These are phyloP conservation scores for Eupithecia pulchellata DNA, from an alignment of 2,888 invertebrate species.

Conservation along the genomic window DNA sequence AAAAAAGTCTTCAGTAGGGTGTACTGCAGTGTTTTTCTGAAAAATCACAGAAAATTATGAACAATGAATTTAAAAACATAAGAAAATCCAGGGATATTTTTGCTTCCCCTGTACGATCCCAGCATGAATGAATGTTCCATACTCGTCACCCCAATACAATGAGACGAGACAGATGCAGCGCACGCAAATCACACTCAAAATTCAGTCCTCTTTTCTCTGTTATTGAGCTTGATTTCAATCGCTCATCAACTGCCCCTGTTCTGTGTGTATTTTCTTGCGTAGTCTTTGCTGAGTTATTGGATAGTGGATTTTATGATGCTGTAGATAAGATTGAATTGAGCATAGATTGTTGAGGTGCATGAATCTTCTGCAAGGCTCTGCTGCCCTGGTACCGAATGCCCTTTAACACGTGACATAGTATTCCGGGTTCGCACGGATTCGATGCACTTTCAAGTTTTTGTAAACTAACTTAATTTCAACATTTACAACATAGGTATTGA, in stretches of 20 bases:
- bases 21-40: not conserved
- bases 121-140: conserved; percentile 26
- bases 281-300: not conserved
- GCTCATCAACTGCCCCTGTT: conserved; percentile 1
- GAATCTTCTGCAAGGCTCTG: conserved; percentile 29
- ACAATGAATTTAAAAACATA: no score
- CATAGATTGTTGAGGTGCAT: not conserved
- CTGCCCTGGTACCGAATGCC: conserved; percentile 36
- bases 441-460: no score
- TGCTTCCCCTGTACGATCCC: not conserved
- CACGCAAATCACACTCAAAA: conserved; percentile 13
- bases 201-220: not conserved
- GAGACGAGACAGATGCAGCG: conserved; percentile 26
- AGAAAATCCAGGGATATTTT: not conserved
- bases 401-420: conserved; percentile 35
- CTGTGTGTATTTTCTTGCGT: conserved; percentile 10
- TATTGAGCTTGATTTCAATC: conserved; percentile 25
- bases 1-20: not conserved
- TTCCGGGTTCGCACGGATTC: conserved; percentile 13
- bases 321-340: conserved; percentile 15
- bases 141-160: conserved; percentile 9
- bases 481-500: no score
- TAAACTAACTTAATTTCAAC: no score
- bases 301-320: conserved; percentile 11
- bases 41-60: not conserved